These are phyloP conservation scores for Halcyon senegalensis DNA, from an alignment of 2,113 vertebrate genomes.

Conservation along the genomic window DNA sequence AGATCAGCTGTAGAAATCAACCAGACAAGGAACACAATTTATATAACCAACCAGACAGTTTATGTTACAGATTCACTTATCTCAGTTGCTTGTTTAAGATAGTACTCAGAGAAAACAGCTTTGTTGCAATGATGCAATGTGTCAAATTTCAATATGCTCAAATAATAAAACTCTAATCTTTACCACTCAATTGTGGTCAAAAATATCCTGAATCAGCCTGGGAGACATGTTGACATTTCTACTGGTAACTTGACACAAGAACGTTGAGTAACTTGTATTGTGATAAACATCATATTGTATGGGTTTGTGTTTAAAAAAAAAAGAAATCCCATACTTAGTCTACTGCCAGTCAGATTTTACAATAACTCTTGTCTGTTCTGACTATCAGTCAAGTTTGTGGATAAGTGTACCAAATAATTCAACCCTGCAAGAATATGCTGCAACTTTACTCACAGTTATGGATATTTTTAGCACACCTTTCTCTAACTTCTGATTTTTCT, in stretches of 20 bases:
- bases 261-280: neutral
- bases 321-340: neutral
- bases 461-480: neutral
- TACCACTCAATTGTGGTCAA: neutral
- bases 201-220: conserved; percentile 13
- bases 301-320: neutral
- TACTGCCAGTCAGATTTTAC: neutral
- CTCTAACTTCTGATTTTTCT: neutral
- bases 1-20: neutral
- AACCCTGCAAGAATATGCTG: neutral
- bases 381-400: neutral
- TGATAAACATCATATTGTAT: neutral
- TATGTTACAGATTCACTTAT: conserved; percentile 10
- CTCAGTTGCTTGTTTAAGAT: neutral
- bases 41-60: conserved; percentile 19
- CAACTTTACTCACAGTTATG: neutral
- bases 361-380: neutral
- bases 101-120: neutral
- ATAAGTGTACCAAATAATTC: neutral
- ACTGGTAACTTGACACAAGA: neutral
- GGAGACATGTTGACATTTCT: neutral
- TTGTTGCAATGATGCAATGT: conserved; percentile 11
- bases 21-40: neutral
- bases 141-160: neutral
- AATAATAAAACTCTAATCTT: conserved; percentile 25